These are phyloP conservation scores for Leptinotarsa juncta DNA, from an alignment of 2,888 invertebrate genomes.

Conservation along the genomic window DNA sequence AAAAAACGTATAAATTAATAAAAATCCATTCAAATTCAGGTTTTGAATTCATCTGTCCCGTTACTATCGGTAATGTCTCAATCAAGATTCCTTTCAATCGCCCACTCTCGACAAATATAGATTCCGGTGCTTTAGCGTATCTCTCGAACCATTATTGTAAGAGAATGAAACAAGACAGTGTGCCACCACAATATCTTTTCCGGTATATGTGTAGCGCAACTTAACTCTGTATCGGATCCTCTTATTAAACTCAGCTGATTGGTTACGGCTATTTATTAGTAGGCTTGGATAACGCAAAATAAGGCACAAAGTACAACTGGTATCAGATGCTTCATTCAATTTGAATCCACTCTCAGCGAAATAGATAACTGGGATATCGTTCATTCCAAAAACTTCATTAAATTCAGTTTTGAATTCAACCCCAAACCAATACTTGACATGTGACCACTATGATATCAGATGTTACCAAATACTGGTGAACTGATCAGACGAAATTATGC, in stretches of 20 bases:
- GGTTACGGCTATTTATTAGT: constrained; percentile 11
- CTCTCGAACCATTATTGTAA: constrained; percentile 4
- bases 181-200: constrained; percentile 7
- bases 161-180: constrained; percentile 1
- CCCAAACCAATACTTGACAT: too few species aligned
- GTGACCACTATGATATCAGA: too few species aligned
- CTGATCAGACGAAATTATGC: too few species aligned
- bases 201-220: background rate
- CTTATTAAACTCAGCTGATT: constrained; percentile 11
- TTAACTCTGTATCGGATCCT: constrained; percentile 13
- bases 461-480: too few species aligned
- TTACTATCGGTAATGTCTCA: background rate
- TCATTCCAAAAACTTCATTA: too few species aligned
- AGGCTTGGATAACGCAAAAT: constrained; percentile 13
- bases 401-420: too few species aligned
- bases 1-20: too few species aligned
- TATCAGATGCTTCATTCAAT: background rate
- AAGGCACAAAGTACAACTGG: background rate
- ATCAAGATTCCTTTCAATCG: background rate
- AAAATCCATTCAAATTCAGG: too few species aligned
- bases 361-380: too few species aligned
- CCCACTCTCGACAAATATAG: constrained; percentile 5
- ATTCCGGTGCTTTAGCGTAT: background rate
- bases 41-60: too few species aligned
- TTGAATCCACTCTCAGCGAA: too few species aligned